Evolutionary conservation across 2,797 vertebrate species (phyloP), one percentile per base, ranked within the genome.

Genomic region (Antennarius maculatus): DNA sequence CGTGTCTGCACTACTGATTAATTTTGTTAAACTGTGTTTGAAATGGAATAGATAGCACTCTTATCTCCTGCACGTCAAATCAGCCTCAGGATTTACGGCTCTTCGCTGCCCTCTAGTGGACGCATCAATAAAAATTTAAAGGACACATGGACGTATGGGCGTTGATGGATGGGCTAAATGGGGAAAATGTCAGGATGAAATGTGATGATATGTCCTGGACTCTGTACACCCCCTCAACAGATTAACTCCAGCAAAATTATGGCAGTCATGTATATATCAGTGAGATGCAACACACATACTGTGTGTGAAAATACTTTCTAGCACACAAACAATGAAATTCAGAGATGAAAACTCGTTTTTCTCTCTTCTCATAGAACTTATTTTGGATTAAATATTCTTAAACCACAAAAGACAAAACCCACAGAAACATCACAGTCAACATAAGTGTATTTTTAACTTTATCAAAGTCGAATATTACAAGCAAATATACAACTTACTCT

Each of bases 181-280:
- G 74, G 77, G 56, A 64, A 62, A 34, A 74, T 10, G 66, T 71
- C 77, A 80, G 68, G 58, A 77, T 48, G 63, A 81, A 84, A 73
- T 81, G 82, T 83, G 77, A 77, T 56, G 23, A 83, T 76, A 66
- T 83, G 81, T 86, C 77, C 84, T 55, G 2, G 72, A 84, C 81
- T 73, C 71, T 83, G 61, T 69, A 79, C 89, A 73, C 91, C 90
- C 86, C 85, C 88, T 86, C 86, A 92, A 88, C 91, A 92, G 88
- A 90, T 83, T 71, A 64, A 67, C 76, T 82, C 64, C 60, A 43
- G 48, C 14, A 54, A 71, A 14, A 74, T 79, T 47, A 74, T 67
- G 31, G 47, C 37, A 9, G 7, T 39, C 37, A 39, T 52, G 55
- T 34, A 34, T 34, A 34, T 8, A 34, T 34, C 31, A 5, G 31